A percentile compares a stretch with the other conserved stretches of the same genome.
Conservation (phyloP, 64 coral and sea anemone genomes). For the Cladopsammia gracilis region DNA sequence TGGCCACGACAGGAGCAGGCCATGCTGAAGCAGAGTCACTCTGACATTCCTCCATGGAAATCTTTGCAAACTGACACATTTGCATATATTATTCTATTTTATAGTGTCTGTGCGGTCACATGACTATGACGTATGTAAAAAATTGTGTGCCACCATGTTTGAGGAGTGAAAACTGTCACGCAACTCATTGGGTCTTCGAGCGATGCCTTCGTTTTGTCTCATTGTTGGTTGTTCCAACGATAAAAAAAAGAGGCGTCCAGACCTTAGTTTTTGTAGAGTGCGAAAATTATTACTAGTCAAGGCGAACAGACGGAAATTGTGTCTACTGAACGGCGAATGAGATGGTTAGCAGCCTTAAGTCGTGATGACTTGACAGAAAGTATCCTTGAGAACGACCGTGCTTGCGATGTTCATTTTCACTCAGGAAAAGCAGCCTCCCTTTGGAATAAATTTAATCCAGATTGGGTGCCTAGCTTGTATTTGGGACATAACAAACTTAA, state of each 20-base stretch:
- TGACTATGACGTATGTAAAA: constrained; percentile 47
- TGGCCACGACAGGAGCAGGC: too few species aligned
- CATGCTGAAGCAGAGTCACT: too few species aligned
- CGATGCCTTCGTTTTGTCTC: constrained; percentile 68
- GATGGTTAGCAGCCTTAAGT: constrained; percentile 57
- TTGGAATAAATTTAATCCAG: constrained; percentile 57
- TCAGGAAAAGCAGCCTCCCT: constrained; percentile 59
- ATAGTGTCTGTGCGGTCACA: constrained; percentile 45
- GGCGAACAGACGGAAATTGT: constrained; percentile 60
- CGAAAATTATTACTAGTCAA: constrained; percentile 68
- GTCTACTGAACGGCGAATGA: constrained; percentile 47
- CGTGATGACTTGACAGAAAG: constrained; percentile 65
- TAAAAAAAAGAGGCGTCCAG: constrained; percentile 40
- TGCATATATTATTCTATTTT: too few species aligned
- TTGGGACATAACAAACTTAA: constrained; percentile 63
- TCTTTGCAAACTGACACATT: too few species aligned
- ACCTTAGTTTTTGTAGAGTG: constrained; percentile 59
- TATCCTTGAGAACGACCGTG: constrained; percentile 39
- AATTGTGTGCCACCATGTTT: constrained; percentile 25
- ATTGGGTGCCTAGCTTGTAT: constrained; percentile 59
- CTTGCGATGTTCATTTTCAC: constrained; percentile 68
- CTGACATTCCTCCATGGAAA: too few species aligned
- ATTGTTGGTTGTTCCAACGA: constrained; percentile 62
- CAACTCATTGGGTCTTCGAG: background rate
- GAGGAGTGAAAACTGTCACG: constrained; percentile 9